These are phyloP conservation scores for Gouania willdenowi DNA, from an alignment of 2,797 vertebrate genomes.

Conservation along the genomic window DNA sequence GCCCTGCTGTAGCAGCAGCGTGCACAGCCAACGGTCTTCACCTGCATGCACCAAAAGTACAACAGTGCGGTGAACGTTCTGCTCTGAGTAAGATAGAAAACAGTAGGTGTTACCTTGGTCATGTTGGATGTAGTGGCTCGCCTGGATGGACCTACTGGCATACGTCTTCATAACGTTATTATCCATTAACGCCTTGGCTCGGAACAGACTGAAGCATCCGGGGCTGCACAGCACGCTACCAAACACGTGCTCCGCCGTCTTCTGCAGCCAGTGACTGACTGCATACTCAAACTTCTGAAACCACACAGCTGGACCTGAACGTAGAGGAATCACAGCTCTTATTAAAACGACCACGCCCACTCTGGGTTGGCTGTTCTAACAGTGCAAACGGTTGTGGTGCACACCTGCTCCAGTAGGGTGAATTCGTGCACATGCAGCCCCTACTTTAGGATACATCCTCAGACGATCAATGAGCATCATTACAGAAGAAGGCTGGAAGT, in stretches of 20 bases:
- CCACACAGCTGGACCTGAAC: constrained; percentile 73
- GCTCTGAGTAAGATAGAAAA: no score
- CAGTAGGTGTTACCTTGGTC: constrained; percentile 66
- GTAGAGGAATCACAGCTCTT: no score
- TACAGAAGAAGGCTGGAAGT: constrained; percentile 71
- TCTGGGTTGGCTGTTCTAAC: no score
- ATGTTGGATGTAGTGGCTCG: constrained; percentile 68
- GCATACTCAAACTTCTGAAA: constrained; percentile 81
- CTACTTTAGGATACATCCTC: constrained; percentile 65
- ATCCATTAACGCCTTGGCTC: constrained; percentile 72
- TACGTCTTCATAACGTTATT: constrained; percentile 77
- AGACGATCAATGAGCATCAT: constrained; percentile 72
- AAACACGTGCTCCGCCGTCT: constrained; percentile 72
- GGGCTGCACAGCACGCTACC: constrained; percentile 75
- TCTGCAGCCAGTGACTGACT: constrained; percentile 77
- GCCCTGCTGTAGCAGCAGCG: constrained; percentile 74
- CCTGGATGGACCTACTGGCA: constrained; percentile 58
- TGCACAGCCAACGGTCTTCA: constrained; percentile 79
- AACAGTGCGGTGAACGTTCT: no score
- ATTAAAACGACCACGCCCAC: no score
- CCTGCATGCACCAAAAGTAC: constrained; percentile 43
- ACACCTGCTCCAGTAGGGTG: constrained; percentile 76
- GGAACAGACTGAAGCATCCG: constrained; percentile 76
- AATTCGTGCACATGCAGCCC: constrained; percentile 73
- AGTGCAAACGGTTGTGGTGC: background rate